Percentiles rank a stretch among this genome's conserved stretches.
phyloP scores from a whole-genome alignment of 1,140 invertebrate genomes.

The Philaenus spumarius region DNA sequence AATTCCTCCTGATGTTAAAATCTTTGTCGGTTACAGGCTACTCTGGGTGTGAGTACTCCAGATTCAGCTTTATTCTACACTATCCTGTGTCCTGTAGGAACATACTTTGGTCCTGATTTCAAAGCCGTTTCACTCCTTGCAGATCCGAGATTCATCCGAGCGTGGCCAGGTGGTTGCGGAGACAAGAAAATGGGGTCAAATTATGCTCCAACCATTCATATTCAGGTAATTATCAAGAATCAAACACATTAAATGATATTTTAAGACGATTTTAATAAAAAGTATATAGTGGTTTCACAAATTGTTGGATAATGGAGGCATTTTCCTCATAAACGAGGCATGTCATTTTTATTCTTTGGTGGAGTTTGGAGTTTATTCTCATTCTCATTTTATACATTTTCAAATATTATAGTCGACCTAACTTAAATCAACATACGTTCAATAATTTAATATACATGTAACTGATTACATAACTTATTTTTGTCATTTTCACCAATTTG shows the following conservation, averaged over 20 bases:
- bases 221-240: conserved; percentile 46
- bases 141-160: conserved; percentile 72
- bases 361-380: not conserved
- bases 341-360: not conserved
- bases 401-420: no score
- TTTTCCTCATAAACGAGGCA: no score
- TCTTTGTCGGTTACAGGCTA: conserved; percentile 77
- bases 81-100: conserved; percentile 86
- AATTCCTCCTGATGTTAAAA: no score
- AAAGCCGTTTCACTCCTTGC: conserved; percentile 70
- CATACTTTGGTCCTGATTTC: conserved; percentile 74
- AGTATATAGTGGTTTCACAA: not conserved
- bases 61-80: conserved; percentile 84
- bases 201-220: conserved; percentile 79
- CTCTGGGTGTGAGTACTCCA: conserved; percentile 80
- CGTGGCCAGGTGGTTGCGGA: conserved; percentile 95
- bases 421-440: no score
- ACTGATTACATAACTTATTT: no score
- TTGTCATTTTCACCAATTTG: no score
- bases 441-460: no score
- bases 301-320: not conserved
- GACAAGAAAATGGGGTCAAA: conserved; percentile 93
- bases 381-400: no score
- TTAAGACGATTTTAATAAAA: not conserved
- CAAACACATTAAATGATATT: not conserved